phyloP scores from a whole-genome alignment of 2,113 vertebrate species.

The Promerops cafer region DNA sequence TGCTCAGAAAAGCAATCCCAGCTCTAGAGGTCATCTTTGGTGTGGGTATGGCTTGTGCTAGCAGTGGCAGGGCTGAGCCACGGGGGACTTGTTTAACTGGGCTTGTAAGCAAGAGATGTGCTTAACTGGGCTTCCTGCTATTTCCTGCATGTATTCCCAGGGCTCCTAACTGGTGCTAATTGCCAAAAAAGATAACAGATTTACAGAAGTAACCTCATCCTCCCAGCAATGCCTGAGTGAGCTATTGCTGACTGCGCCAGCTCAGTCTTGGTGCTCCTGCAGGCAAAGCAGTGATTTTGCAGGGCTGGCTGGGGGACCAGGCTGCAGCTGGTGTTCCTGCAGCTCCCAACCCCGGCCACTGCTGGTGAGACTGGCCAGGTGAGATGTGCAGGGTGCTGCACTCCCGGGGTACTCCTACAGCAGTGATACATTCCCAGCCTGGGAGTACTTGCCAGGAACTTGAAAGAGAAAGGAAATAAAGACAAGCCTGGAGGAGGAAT shows the following conservation, averaged over 20 bases:
- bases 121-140: conserved; percentile 1
- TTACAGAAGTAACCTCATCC: conserved; percentile 8
- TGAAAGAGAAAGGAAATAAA: background rate
- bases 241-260: background rate
- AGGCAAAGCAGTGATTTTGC: background rate
- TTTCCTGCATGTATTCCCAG: conserved; percentile 2
- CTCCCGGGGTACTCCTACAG: background rate
- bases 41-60: background rate
- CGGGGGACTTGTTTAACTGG: background rate
- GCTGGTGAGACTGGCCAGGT: background rate
- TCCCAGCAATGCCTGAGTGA: background rate
- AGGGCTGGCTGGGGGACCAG: background rate
- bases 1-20: background rate
- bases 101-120: background rate
- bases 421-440: background rate
- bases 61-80: background rate
- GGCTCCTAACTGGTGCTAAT: background rate
- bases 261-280: background rate
- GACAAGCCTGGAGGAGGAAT: background rate
- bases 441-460: background rate
- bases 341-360: background rate
- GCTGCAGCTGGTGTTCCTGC: background rate
- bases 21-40: background rate
- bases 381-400: background rate
- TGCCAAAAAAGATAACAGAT: conserved; percentile 29